phyloP scores from a whole-genome alignment of 2,797 vertebrate species.

The Carduelis carduelis region DNA sequence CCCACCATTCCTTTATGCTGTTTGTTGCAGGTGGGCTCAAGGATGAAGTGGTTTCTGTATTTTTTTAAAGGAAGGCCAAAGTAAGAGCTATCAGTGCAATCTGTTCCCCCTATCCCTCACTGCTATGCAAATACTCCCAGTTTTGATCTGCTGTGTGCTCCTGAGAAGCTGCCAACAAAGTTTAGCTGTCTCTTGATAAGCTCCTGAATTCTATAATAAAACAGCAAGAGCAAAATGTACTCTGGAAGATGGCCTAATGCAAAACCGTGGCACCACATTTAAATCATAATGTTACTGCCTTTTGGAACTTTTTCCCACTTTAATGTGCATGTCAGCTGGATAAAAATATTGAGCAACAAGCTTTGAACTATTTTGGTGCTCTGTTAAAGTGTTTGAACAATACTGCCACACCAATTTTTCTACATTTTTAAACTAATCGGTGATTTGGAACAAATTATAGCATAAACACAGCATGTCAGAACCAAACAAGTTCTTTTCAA shows the following conservation, averaged over 20 bases:
- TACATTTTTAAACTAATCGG: not conserved
- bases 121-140: not conserved
- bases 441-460: slow-evolving; percentile 20
- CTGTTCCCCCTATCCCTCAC: not conserved
- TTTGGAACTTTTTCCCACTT: not conserved
- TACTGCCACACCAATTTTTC: not conserved
- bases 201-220: slow-evolving; percentile 19
- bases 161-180: not conserved
- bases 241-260: slow-evolving; percentile 29
- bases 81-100: not conserved
- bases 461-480: not conserved
- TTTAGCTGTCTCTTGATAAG: slow-evolving; percentile 11
- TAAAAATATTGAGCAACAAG: slow-evolving; percentile 39
- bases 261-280: not conserved
- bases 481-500: slow-evolving; percentile 22
- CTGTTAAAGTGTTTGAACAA: slow-evolving; percentile 9
- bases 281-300: slow-evolving; percentile 4
- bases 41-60: not conserved
- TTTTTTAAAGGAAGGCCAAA: not conserved
- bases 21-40: not conserved
- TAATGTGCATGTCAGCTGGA: slow-evolving; percentile 6
- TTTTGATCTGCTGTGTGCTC: not conserved
- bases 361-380: slow-evolving; percentile 55
- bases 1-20: not conserved
- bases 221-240: slow-evolving; percentile 41